phyloP scores from a whole-genome alignment of 2,113 vertebrate genomes.

The Neogale vison region DNA sequence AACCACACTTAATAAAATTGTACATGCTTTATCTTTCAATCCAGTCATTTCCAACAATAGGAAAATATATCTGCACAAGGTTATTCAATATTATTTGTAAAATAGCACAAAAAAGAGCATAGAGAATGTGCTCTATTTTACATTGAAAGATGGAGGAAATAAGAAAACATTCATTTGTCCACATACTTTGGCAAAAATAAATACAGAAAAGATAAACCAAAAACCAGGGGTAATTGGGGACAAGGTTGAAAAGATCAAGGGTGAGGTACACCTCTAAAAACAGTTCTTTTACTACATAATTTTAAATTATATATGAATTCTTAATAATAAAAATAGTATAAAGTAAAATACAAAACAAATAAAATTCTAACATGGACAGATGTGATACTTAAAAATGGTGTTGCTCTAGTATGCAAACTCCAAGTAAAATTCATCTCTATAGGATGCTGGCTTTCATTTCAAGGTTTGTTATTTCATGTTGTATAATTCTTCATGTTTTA shows the following conservation, averaged over 20 bases:
- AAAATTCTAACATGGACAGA: not conserved
- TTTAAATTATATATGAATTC: not conserved
- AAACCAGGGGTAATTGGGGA: not conserved
- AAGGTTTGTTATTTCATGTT: not conserved
- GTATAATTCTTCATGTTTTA: not conserved
- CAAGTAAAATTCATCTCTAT: not conserved
- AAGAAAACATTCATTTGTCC: not conserved
- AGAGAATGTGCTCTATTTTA: not conserved
- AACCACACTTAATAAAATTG: not conserved
- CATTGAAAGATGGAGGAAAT: not conserved
- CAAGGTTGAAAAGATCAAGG: not conserved
- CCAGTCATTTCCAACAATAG: not conserved
- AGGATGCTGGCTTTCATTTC: not conserved
- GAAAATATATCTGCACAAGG: not conserved
- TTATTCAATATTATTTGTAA: not conserved
- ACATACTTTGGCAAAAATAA: not conserved
- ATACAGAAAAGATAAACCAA: not conserved
- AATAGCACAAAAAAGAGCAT: not conserved
- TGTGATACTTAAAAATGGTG: not conserved
- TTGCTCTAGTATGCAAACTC: not conserved
- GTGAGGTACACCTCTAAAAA: not conserved
- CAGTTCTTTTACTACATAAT: not conserved
- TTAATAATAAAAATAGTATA: not conserved
- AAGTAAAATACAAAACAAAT: not conserved
- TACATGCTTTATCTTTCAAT: not conserved